Conservation (phyloP, 1,140 invertebrate genomes). For the Formica selysi region DNA sequence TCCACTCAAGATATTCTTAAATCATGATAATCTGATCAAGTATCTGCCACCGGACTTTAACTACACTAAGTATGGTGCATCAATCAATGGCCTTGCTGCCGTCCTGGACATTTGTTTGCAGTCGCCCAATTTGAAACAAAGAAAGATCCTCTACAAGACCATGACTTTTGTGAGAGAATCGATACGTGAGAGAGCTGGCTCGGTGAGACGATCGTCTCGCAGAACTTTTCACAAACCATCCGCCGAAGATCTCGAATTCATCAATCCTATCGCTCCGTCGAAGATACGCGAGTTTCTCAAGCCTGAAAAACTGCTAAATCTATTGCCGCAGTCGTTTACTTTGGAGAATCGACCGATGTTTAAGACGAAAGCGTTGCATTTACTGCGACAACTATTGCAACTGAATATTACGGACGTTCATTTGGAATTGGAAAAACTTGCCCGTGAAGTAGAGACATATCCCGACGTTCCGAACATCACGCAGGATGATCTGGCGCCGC, state of each 20-base stretch:
- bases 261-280: not conserved
- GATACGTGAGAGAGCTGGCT: not conserved
- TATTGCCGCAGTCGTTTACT: slow-evolving; percentile 44
- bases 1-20: slow-evolving; percentile 58
- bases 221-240: not conserved
- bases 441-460: slow-evolving; percentile 24
- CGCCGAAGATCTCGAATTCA: slow-evolving; percentile 33
- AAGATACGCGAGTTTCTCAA: slow-evolving; percentile 11
- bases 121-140: slow-evolving; percentile 1
- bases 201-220: not conserved
- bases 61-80: not conserved
- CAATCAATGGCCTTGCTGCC: slow-evolving; percentile 33
- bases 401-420: not conserved
- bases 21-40: slow-evolving; percentile 51
- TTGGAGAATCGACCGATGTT: slow-evolving; percentile 14
- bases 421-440: slow-evolving; percentile 33
- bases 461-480: slow-evolving; percentile 43
- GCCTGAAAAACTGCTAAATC: slow-evolving; percentile 8
- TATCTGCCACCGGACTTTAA: slow-evolving; percentile 38
- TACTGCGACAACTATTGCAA: slow-evolving; percentile 32
- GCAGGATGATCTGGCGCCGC: slow-evolving; percentile 28
- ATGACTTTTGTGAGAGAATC: slow-evolving; percentile 11
- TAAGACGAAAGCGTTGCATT: slow-evolving; percentile 49
- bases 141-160: not conserved
- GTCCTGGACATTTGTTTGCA: slow-evolving; percentile 41